These are phyloP conservation scores for Aleiodes sp. DNA, from an alignment of 1,140 invertebrate species.

Conservation along the genomic window DNA sequence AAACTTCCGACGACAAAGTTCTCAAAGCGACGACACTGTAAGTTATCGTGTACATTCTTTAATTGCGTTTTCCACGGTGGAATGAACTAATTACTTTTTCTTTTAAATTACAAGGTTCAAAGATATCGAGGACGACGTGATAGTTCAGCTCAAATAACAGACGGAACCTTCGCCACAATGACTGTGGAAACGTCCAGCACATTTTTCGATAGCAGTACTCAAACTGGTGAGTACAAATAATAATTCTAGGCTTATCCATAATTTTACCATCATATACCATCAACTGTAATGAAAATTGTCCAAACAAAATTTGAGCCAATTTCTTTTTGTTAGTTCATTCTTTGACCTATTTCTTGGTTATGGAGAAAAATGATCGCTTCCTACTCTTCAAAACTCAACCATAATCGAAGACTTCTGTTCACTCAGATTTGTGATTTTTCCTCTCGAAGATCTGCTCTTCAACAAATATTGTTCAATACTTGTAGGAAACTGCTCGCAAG, in stretches of 20 bases:
- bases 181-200: constrained; percentile 91
- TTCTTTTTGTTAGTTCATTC: no score
- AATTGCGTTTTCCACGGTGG: constrained; percentile 12
- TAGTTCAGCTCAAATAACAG: constrained; percentile 88
- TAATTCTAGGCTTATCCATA: neutral
- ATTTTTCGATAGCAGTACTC: constrained; percentile 91
- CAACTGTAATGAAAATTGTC: constrained; percentile 35
- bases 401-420: no score
- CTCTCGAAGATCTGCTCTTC: no score
- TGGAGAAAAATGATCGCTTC: no score
- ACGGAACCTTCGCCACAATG: constrained; percentile 92
- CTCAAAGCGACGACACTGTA: constrained; percentile 80
- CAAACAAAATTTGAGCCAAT: no score
- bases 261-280: neutral
- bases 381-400: no score
- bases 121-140: constrained; percentile 82
- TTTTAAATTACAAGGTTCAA: constrained; percentile 54
- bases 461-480: no score
- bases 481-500: no score
- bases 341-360: no score
- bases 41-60: constrained; percentile 46
- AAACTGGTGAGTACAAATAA: constrained; percentile 79
- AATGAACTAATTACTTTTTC: neutral
- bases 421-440: no score
- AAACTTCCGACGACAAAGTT: constrained; percentile 84